Conservation (phyloP, 2,113 vertebrate genomes). For the Cardinalis cardinalis region DNA sequence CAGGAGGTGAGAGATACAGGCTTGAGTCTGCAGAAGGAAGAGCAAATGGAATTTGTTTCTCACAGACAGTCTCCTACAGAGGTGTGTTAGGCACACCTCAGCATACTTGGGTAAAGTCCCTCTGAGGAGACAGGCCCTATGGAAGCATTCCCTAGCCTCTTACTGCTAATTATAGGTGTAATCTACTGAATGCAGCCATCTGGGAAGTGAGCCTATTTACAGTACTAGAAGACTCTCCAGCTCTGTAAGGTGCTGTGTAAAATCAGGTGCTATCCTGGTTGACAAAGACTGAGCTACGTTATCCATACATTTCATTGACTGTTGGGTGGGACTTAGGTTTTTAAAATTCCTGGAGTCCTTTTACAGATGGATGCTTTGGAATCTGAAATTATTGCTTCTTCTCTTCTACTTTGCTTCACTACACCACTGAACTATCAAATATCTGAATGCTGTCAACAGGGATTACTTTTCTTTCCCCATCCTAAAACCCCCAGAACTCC, state of each 20-base stretch:
- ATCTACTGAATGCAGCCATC: slow-evolving; percentile 11
- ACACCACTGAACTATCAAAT: neutral
- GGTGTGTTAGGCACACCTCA: neutral
- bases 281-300: neutral
- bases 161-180: neutral
- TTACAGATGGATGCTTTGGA: neutral
- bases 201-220: slow-evolving; percentile 5
- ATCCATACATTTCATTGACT: neutral
- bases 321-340: neutral
- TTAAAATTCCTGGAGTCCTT: neutral
- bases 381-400: neutral
- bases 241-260: neutral
- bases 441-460: neutral
- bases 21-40: neutral
- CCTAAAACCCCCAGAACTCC: neutral
- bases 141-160: neutral
- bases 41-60: neutral
- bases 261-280: neutral
- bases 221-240: neutral
- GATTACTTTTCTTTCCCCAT: neutral
- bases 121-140: neutral
- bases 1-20: neutral
- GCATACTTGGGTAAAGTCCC: neutral
- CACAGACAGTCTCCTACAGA: neutral
- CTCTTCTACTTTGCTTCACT: neutral